phyloP scores from a whole-genome alignment of 2,113 vertebrate species.

The Eurypyga helias region DNA sequence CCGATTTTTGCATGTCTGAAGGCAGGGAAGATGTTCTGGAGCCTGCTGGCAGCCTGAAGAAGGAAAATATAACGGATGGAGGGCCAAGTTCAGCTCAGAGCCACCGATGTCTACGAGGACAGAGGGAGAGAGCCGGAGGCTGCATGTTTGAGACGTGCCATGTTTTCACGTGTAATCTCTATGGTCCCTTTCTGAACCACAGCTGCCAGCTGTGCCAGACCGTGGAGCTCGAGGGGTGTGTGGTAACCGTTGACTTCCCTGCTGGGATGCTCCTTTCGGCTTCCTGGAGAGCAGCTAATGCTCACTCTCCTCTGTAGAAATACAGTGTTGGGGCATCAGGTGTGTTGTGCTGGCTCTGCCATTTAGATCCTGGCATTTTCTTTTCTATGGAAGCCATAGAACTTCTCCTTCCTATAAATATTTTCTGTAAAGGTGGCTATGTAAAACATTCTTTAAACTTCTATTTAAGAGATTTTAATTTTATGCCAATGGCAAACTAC shows the following conservation, averaged over 20 bases:
- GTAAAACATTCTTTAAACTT: neutral
- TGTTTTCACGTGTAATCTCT: neutral
- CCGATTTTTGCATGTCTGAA: slow-evolving; percentile 57
- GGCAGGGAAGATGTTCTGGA: neutral
- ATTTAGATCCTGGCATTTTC: neutral
- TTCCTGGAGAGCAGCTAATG: neutral
- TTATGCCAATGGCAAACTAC: neutral
- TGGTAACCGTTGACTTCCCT: neutral
- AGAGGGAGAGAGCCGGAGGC: neutral
- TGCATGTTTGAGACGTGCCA: neutral
- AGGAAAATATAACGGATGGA: neutral
- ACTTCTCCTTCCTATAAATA: neutral
- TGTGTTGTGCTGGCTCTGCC: neutral
- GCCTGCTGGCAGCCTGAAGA: neutral
- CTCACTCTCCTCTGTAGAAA: neutral
- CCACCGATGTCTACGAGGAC: neutral
- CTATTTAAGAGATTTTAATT: neutral
- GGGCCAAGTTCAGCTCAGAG: neutral
- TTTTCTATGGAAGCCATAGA: neutral
- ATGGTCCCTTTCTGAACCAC: neutral
- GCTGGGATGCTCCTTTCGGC: neutral
- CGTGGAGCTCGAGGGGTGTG: neutral
- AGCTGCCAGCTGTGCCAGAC: neutral
- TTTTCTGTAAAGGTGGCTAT: neutral
- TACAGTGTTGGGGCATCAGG: rapidly evolving